These are phyloP conservation scores for Melanaphis sacchari DNA, from an alignment of 1,140 invertebrate genomes.

Conservation along the genomic window DNA sequence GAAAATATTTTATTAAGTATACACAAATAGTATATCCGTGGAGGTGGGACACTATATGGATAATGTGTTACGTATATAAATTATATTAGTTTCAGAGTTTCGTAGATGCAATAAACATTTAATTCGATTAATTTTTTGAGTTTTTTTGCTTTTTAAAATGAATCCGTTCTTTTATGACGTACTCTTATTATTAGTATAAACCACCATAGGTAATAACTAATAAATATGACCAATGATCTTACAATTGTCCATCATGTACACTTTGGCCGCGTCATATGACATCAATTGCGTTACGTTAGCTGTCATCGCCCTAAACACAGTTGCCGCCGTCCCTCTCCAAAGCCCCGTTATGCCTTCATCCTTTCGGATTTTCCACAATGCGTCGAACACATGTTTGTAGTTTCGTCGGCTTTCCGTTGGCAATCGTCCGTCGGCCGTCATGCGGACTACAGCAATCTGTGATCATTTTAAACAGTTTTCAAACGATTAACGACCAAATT, in stretches of 20 bases:
- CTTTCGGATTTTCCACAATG: conserved; percentile 81
- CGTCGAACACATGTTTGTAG: conserved; percentile 93
- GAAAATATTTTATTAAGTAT: too few relatives aligned
- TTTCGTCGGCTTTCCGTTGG: conserved; percentile 86
- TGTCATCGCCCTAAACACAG: conserved; percentile 86
- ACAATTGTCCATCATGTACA: conserved; percentile 69
- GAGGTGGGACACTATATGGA: too few relatives aligned
- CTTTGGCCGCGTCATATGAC: conserved; percentile 93
- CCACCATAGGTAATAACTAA: too few relatives aligned
- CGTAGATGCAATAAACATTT: too few relatives aligned
- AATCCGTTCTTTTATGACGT: too few relatives aligned
- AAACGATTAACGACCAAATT: background rate
- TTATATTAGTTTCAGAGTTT: too few relatives aligned
- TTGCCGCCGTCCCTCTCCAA: conserved; percentile 86
- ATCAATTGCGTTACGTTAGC: conserved; percentile 97
- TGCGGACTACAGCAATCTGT: conserved; percentile 82
- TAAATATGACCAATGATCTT: conserved; percentile 34
- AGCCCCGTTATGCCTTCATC: conserved; percentile 91
- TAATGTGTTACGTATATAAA: too few relatives aligned
- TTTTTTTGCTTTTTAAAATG: too few relatives aligned
- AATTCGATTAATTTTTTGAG: too few relatives aligned
- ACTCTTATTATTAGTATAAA: background rate
- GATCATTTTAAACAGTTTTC: background rate
- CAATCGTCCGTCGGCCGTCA: conserved; percentile 95
- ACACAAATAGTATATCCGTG: too few relatives aligned